Conservation (phyloP, 2,797 vertebrate genomes). For the Florisuga fusca region DNA sequence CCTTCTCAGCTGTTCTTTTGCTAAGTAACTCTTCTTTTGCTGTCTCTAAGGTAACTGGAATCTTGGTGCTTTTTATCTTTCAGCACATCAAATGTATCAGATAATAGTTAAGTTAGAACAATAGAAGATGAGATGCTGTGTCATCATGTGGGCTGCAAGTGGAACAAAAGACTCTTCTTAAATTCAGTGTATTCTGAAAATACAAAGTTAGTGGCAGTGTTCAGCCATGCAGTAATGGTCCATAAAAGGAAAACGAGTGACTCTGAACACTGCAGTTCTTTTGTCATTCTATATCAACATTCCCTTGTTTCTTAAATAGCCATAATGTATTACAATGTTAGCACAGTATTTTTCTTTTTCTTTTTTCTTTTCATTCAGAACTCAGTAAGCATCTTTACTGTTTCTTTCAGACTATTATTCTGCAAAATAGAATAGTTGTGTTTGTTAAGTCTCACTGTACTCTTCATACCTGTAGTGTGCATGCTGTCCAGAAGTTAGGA, state of each 20-base stretch:
- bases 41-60: slow-evolving; percentile 51
- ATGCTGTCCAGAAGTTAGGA: neutral
- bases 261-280: slow-evolving; percentile 13
- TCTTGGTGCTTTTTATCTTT: slow-evolving; percentile 20
- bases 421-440: neutral
- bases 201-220: slow-evolving; percentile 20
- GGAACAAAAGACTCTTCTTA: slow-evolving; percentile 53
- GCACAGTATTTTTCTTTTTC: too few relatives aligned
- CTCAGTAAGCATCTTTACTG: neutral
- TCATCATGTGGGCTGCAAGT: slow-evolving; percentile 44
- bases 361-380: neutral
- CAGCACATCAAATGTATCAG: slow-evolving; percentile 41
- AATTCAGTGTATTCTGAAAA: slow-evolving; percentile 23
- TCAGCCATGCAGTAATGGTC: slow-evolving; percentile 40
- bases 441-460: neutral
- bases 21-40: slow-evolving; percentile 16
- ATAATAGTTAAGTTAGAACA: slow-evolving; percentile 63
- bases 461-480: neutral
- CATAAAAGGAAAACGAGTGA: slow-evolving; percentile 48
- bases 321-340: neutral
- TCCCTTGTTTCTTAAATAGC: slow-evolving; percentile 17
- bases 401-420: neutral
- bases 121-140: slow-evolving; percentile 35
- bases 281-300: slow-evolving; percentile 45
- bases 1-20: slow-evolving; percentile 13